Percentiles rank a stretch among this genome's conserved stretches.
phyloP scores from a whole-genome alignment of 2,113 vertebrate species.

The Trogon surrucura region DNA sequence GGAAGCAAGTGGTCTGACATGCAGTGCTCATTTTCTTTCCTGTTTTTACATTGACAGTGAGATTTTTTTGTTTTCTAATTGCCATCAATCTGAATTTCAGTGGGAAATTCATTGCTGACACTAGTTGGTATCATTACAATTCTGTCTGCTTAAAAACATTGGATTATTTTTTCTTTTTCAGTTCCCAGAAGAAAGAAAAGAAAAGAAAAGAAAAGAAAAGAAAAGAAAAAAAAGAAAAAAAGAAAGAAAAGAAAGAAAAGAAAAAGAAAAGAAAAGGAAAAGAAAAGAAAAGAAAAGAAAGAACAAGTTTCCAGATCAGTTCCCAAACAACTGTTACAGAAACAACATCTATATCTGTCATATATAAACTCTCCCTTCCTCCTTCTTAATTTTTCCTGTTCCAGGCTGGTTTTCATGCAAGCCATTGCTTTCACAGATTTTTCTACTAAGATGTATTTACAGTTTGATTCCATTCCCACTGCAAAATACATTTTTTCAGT shows the following conservation, averaged over 20 bases:
- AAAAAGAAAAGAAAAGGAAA: background rate
- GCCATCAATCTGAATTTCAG: constrained; percentile 1
- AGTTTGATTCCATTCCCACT: background rate
- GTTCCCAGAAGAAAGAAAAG: background rate
- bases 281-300: background rate
- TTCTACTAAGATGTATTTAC: background rate
- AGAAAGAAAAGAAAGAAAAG: background rate
- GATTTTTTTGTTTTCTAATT: constrained; percentile 9
- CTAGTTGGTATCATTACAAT: background rate
- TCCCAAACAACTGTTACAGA: background rate
- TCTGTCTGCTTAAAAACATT: background rate
- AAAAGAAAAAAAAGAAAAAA: background rate
- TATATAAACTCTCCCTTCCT: background rate
- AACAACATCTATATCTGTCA: background rate
- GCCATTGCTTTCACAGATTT: background rate
- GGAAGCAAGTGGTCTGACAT: background rate
- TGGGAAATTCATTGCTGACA: background rate
- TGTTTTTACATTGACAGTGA: background rate
- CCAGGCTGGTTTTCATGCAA: background rate
- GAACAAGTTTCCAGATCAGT: background rate
- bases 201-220: no score
- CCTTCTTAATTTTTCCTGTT: background rate
- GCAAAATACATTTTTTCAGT: background rate
- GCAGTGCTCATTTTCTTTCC: background rate
- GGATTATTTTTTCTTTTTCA: background rate